A percentile compares a stretch with the other conserved stretches of the same genome.
Evolutionary conservation across 2,797 vertebrate species (phyloP).

Genomic region (Lepus oiostolus): DNA sequence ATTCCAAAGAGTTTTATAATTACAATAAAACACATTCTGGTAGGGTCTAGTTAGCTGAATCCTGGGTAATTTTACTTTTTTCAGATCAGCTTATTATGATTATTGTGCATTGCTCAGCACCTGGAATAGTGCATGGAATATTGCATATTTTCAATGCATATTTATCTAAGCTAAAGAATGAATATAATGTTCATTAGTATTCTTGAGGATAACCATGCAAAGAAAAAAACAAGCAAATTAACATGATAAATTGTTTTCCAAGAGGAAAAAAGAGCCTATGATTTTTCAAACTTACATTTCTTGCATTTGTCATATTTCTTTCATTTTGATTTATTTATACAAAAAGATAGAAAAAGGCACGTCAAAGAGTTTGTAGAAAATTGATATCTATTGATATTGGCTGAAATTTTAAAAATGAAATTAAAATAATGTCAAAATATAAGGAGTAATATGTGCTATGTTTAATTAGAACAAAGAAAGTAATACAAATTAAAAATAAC

Average conservation of each 20-base stretch:
- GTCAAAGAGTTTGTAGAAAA: too few species aligned
- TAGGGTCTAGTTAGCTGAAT: background rate
- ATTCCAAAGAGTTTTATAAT: background rate
- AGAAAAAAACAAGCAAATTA: constrained; percentile 44
- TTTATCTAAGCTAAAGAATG: constrained; percentile 31
- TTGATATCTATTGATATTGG: background rate
- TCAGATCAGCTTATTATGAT: background rate
- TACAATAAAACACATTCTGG: background rate
- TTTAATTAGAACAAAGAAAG: constrained; percentile 45
- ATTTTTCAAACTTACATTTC: constrained; percentile 41
- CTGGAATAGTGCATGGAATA: background rate
- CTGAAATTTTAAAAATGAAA: constrained; percentile 39
- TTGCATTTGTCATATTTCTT: background rate
- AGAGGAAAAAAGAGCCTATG: background rate
- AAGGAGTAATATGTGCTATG: background rate
- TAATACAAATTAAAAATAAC: background rate
- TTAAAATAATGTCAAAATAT: background rate
- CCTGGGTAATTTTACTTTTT: constrained; percentile 36
- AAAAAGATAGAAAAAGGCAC: background rate
- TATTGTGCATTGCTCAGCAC: background rate
- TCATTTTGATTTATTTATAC: constrained; percentile 1
- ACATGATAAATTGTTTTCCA: background rate
- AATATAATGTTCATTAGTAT: background rate
- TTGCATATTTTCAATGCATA: background rate
- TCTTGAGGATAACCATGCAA: background rate